Conservation (phyloP, 2,797 vertebrate species). For the Thalassophryne amazonica region DNA sequence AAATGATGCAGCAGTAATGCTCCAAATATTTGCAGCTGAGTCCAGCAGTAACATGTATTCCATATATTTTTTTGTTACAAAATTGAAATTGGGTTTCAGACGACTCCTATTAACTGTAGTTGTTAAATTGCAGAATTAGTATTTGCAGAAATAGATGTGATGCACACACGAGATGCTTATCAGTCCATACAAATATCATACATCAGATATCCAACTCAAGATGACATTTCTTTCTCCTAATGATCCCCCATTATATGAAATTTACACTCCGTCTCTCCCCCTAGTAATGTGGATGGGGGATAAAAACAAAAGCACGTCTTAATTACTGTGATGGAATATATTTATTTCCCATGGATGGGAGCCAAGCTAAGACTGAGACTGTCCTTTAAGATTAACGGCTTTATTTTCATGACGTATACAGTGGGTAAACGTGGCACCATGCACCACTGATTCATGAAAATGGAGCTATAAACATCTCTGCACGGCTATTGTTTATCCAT, state of each 20-base stretch:
- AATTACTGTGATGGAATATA: constrained; percentile 19
- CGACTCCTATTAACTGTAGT: too few relatives aligned
- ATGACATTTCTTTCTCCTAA: constrained; percentile 24
- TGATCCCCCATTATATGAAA: constrained; percentile 18
- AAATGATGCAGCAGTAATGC: too few relatives aligned
- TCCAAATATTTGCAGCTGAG: too few relatives aligned
- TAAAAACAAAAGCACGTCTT: constrained; percentile 3
- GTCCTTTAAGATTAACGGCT: constrained; percentile 18
- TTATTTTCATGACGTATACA: constrained; percentile 5
- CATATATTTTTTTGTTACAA: too few relatives aligned
- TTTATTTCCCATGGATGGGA: constrained; percentile 17
- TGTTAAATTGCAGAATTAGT: background rate
- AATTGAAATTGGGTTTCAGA: too few relatives aligned
- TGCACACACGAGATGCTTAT: constrained; percentile 5
- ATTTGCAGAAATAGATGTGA: constrained; percentile 9
- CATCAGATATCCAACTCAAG: constrained; percentile 18
- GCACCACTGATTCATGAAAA: constrained; percentile 7
- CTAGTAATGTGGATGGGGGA: constrained; percentile 6
- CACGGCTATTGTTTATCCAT: background rate
- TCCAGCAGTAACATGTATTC: background rate
- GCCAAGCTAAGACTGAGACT: constrained; percentile 5
- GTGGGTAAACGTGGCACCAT: background rate
- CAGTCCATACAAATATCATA: background rate
- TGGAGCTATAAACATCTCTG: background rate
- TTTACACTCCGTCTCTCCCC: constrained; percentile 3